Conservation (phyloP, 1,140 invertebrate species). For the Drosophila yakuba region DNA sequence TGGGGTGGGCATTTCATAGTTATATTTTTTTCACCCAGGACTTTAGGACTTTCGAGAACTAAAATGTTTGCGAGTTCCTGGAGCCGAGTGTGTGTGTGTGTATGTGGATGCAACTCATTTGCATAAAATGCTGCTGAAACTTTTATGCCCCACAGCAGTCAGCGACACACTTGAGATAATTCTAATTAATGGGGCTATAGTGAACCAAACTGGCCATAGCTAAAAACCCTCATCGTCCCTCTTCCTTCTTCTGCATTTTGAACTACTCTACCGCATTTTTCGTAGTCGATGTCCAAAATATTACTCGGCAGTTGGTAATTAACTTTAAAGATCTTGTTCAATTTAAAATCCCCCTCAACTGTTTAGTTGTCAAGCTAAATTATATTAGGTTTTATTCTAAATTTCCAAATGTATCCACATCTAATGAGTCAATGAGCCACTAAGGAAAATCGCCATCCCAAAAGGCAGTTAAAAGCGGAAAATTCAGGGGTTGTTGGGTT, state of each 20-base stretch:
- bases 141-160: slow-evolving; percentile 44
- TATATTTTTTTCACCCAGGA: slow-evolving; percentile 19
- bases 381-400: slow-evolving; percentile 28
- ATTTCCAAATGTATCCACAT: slow-evolving; percentile 58
- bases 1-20: slow-evolving; percentile 4
- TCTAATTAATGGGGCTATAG: slow-evolving; percentile 53
- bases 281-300: too few relatives aligned
- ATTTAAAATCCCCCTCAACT: not conserved
- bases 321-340: not conserved
- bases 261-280: too few relatives aligned
- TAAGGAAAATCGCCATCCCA: slow-evolving; percentile 40
- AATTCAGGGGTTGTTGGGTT: too few relatives aligned
- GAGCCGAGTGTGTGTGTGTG: not conserved
- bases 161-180: slow-evolving; percentile 63
- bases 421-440: slow-evolving; percentile 70
- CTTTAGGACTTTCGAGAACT: slow-evolving; percentile 32
- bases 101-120: slow-evolving; percentile 60
- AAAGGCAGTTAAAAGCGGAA: slow-evolving; percentile 6
- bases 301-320: too few relatives aligned
- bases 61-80: slow-evolving; percentile 10
- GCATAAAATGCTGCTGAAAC: slow-evolving; percentile 69
- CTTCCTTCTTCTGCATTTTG: too few relatives aligned
- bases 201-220: slow-evolving; percentile 11
- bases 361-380: not conserved
- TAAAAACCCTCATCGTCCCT: too few relatives aligned